Base-by-base conservation (phyloP, 2,888 invertebrate genomes). In the Lepeophtheirus nordmannii region DNA sequence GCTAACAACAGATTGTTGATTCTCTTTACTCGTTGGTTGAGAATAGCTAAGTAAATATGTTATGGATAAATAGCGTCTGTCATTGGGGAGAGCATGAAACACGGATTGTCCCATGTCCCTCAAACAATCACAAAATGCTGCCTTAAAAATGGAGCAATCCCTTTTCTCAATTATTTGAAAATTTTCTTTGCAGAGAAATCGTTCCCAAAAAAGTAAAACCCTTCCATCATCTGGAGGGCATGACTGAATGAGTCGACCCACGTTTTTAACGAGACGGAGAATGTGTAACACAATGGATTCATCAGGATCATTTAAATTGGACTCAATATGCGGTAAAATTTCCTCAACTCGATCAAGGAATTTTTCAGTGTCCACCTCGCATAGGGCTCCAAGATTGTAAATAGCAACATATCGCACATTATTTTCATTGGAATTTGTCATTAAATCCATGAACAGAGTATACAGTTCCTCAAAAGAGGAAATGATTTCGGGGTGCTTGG, bases 361-460 rank as follows among this genome's bases (percentile, higher is more conserved):
- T 14, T 61, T 61, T 2, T 22, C 37, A 11, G 61, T 61, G 38
- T 61, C 61, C 61, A 61, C 22, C 30, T 38, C 39, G 37, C 30
- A 22, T 10, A 61, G 38, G 2, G 37, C 22, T 38, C 37, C 23
- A 12, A 61, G 61, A 20, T 61, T 61, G 10, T 22, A n/a, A 3
- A 61, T 23, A 3, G 61, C 30, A 11, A 61, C 61, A 9, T 61
- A 61, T 23, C 61, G 23, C 1, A 53, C 23, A 23, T 64, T 56
- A 17, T 67, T 67, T 12, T 68, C 46, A 17, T 46, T 46, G n/a
- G 53, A 14, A 46, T 5, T 46, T 17, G n/a, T 17, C n/a, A 17
- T n/a, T 14, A 46, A 17, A n/a, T 17, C 3, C n/a, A 46, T 14
- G 53, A 17, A 46, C 1, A 46, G 53, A 14, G 14, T 17, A 17